These are phyloP conservation scores for Rhinichthys klamathensis DNA, from an alignment of 2,113 vertebrate species.

Conservation along the genomic window DNA sequence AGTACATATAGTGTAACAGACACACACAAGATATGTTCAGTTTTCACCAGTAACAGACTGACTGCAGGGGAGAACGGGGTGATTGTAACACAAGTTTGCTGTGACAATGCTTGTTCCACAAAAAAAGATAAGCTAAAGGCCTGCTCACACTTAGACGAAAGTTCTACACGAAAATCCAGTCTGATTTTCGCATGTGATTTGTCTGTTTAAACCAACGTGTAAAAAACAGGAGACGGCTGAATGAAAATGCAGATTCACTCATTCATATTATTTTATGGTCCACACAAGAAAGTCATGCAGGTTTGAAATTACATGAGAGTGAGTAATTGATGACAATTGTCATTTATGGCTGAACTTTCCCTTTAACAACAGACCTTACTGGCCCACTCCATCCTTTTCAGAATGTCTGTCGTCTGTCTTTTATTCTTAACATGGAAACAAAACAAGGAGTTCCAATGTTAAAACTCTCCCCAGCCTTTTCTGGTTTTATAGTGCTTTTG, in stretches of 20 bases:
- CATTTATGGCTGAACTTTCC: too few relatives aligned
- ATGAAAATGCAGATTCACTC: neutral
- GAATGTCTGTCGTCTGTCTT: too few relatives aligned
- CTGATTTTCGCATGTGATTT: neutral
- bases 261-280: too few relatives aligned
- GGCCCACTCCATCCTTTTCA: too few relatives aligned
- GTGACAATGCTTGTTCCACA: neutral
- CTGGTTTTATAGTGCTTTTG: too few relatives aligned
- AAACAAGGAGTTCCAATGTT: too few relatives aligned
- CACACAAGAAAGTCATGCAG: too few relatives aligned
- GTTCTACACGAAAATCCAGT: neutral
- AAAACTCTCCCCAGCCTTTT: too few relatives aligned
- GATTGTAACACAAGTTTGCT: neutral
- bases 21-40: neutral
- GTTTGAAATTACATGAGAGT: too few relatives aligned
- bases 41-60: neutral
- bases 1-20: neutral
- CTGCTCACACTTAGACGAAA: neutral
- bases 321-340: too few relatives aligned
- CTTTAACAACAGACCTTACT: too few relatives aligned
- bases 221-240: neutral
- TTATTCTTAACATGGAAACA: too few relatives aligned
- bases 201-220: neutral
- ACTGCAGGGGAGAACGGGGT: neutral
- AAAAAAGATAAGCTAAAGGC: neutral